These are phyloP conservation scores for Rhabditophanes sp. DNA, from an alignment of 2,888 invertebrate genomes.

Conservation along the genomic window DNA sequence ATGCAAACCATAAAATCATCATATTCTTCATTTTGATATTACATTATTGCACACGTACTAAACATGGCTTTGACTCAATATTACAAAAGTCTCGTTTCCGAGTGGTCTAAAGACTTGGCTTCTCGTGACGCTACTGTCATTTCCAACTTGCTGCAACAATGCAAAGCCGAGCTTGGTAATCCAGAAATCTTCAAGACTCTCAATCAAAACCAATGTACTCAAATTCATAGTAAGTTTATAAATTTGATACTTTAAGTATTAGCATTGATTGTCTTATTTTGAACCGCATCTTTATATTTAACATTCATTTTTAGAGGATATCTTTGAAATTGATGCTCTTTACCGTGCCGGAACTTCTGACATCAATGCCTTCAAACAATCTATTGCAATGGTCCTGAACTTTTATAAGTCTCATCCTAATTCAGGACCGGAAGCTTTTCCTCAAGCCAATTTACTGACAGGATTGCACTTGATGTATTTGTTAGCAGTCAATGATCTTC, in stretches of 20 bases:
- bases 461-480: conserved; percentile 83
- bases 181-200: no score
- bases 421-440: conserved; percentile 51
- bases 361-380: conserved; percentile 84
- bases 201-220: conserved; percentile 11
- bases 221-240: conserved; percentile 15
- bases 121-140: no score
- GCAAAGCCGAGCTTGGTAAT: no score
- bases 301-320: conserved; percentile 54
- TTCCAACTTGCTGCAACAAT: no score
- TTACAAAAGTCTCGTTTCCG: conserved; percentile 23
- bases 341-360: conserved; percentile 81
- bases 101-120: conserved; percentile 24
- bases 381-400: conserved; percentile 88
- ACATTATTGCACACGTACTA: neutral
- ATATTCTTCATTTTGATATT: neutral
- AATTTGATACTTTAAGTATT: conserved; percentile 3
- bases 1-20: no score
- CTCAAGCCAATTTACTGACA: conserved; percentile 71
- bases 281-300: no score
- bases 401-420: conserved; percentile 89
- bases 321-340: conserved; percentile 84
- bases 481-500: conserved; percentile 82
- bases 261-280: neutral
- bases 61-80: no score